phyloP scores from a whole-genome alignment of 2,797 vertebrate species.

The Rallus crepitans region DNA sequence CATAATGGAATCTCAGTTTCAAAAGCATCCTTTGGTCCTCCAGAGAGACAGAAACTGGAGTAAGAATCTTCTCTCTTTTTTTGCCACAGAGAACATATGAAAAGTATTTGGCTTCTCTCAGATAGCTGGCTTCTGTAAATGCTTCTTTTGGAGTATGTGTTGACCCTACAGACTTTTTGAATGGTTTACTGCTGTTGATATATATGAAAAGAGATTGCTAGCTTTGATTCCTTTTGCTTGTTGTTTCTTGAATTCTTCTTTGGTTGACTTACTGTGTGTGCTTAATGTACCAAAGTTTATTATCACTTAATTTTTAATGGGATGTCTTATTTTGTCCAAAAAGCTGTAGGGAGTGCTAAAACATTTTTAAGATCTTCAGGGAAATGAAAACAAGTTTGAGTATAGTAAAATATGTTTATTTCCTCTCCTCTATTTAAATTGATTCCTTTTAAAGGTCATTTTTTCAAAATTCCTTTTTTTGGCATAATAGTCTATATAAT shows the following conservation, averaged over 20 bases:
- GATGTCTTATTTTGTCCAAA: not conserved
- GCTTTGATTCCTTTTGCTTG: not conserved
- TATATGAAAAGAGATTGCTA: not conserved
- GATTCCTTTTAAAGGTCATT: not conserved
- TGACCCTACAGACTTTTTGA: not conserved
- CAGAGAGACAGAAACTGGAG: not conserved
- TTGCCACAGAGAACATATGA: not conserved
- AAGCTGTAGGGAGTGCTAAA: not conserved
- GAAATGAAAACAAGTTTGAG: not conserved
- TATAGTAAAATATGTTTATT: not conserved
- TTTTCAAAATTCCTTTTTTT: not conserved
- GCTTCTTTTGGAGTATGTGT: not conserved
- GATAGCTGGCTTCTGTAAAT: not conserved
- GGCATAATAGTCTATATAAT: not conserved
- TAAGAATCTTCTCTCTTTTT: not conserved
- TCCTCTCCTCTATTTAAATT: not conserved
- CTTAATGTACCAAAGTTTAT: not conserved
- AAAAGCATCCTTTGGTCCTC: not conserved
- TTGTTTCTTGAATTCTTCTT: not conserved
- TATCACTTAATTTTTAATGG: not conserved
- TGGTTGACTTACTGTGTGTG: not conserved
- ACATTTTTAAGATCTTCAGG: not conserved
- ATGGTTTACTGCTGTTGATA: not conserved
- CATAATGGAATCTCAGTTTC: not conserved
- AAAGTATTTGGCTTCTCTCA: not conserved